Percentiles rank a stretch among this genome's conserved stretches.
Conservation (phyloP, 1,140 invertebrate species). For the Campodea augens region DNA sequence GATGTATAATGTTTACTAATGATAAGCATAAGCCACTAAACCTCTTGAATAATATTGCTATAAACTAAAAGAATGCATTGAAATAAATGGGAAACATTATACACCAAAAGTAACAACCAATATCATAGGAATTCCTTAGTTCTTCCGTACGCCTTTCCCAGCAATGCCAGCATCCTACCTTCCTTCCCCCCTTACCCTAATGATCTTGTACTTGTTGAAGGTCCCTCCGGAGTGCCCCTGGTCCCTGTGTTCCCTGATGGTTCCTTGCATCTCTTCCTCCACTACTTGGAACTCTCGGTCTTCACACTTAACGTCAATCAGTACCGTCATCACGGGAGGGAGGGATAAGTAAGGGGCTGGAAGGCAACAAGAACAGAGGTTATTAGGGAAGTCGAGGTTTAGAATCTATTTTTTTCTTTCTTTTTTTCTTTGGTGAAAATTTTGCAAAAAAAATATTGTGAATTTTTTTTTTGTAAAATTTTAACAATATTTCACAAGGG, state of each 20-base stretch:
- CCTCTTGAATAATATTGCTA: too few species aligned
- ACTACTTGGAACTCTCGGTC: constrained; percentile 79
- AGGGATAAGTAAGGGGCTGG: constrained; percentile 1
- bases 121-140: constrained; percentile 1
- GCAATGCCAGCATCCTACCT: background rate
- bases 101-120: constrained; percentile 4
- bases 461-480: too few species aligned
- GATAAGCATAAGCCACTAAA: too few species aligned
- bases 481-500: too few species aligned
- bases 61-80: background rate
- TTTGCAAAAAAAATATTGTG: too few species aligned
- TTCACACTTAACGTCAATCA: constrained; percentile 66
- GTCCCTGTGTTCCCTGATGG: constrained; percentile 79
- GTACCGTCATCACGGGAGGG: constrained; percentile 39
- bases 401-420: background rate
- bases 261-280: constrained; percentile 90
- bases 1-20: too few species aligned
- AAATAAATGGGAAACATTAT: constrained; percentile 1
- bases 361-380: constrained; percentile 4
- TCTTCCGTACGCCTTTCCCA: background rate
- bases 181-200: constrained; percentile 44
- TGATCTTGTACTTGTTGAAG: constrained; percentile 73
- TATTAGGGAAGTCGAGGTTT: background rate
- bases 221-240: constrained; percentile 81
- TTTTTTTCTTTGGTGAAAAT: too few species aligned